Evolutionary conservation across 2,888 invertebrate genomes (phyloP).

Genomic region (Prenolepis imparis): DNA sequence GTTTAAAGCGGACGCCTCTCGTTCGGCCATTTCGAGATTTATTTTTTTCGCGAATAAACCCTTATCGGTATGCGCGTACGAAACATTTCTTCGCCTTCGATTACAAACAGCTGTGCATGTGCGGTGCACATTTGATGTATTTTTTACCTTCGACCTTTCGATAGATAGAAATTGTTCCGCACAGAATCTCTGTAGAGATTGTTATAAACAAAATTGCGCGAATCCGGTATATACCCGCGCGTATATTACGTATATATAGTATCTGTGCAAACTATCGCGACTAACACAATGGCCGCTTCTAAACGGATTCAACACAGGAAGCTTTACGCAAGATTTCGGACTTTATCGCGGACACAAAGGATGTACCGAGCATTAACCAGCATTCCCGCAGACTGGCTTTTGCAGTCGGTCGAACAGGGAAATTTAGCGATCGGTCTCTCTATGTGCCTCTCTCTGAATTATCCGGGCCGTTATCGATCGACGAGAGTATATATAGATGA

Average conservation of each 20-base stretch:
- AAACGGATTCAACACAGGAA: not conserved
- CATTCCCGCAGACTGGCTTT: not conserved
- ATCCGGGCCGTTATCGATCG: conserved; percentile 42
- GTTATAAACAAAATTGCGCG: conserved; percentile 63
- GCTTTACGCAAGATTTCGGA: conserved; percentile 32
- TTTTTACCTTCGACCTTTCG: not conserved
- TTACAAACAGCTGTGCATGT: not conserved
- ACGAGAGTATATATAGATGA: not conserved
- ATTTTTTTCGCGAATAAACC: conserved; percentile 26
- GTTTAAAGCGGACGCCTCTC: not conserved
- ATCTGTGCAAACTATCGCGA: not conserved
- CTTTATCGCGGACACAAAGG: conserved; percentile 35
- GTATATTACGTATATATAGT: no score
- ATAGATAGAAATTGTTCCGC: not conserved
- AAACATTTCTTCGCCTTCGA: not conserved
- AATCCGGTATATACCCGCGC: not conserved
- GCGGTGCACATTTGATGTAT: not conserved
- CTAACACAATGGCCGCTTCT: not conserved
- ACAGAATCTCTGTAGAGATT: conserved; percentile 7
- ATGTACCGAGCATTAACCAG: conserved; percentile 17
- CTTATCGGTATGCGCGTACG: no score
- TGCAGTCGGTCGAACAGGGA: conserved; percentile 22
- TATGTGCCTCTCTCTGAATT: conserved; percentile 19
- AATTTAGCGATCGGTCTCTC: conserved; percentile 25
- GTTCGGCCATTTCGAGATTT: not conserved